Conservation (phyloP, 2,888 invertebrate species). For the Scrobipalpa costella region DNA sequence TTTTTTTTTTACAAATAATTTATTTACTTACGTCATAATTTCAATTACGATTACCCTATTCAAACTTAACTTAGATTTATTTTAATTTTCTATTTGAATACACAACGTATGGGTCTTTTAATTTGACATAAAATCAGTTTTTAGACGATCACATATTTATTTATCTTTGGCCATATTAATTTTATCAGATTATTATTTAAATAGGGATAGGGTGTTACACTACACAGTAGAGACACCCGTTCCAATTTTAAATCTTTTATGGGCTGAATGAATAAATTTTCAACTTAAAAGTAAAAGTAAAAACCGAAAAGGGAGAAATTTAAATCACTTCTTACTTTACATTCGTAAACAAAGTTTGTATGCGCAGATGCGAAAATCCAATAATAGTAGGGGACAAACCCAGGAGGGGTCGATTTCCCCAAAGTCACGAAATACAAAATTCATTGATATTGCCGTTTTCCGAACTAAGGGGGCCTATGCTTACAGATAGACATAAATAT, state of each 20-base stretch:
- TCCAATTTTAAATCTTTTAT: not conserved
- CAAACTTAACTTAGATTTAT: no score
- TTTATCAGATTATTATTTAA: no score
- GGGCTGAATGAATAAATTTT: slow-evolving; percentile 4
- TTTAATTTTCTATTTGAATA: no score
- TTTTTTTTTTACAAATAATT: no score
- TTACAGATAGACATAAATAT: slow-evolving; percentile 27
- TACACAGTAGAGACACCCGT: not conserved
- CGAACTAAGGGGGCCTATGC: slow-evolving; percentile 41
- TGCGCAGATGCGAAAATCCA: slow-evolving; percentile 72
- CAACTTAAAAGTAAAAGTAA: slow-evolving; percentile 26
- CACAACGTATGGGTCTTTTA: no score
- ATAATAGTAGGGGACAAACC: slow-evolving; percentile 64
- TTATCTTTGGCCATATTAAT: no score
- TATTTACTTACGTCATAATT: no score
- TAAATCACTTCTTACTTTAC: slow-evolving; percentile 59
- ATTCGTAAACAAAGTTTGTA: slow-evolving; percentile 70
- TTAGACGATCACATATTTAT: no score
- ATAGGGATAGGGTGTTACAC: no score
- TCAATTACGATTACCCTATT: no score
- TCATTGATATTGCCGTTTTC: slow-evolving; percentile 67
- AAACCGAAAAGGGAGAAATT: slow-evolving; percentile 20
- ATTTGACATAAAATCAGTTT: no score
- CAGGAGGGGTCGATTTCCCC: slow-evolving; percentile 68
- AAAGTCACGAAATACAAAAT: slow-evolving; percentile 72